Evolutionary conservation across 2,113 vertebrate genomes (phyloP), one percentile per base, ranked within the genome.

Genomic region (Bos indicus): DNA sequence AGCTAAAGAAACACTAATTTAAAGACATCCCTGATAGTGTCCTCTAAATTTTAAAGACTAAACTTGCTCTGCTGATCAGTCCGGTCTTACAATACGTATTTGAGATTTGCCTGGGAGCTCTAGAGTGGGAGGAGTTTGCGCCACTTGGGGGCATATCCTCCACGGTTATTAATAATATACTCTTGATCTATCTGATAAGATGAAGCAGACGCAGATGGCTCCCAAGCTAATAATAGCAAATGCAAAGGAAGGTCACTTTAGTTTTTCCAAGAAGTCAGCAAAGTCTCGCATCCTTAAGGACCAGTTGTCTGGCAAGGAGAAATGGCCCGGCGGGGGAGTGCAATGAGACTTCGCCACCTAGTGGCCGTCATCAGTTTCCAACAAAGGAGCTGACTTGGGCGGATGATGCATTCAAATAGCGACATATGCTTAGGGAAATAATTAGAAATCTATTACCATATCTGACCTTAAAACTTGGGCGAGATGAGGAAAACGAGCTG

Each of bases 331-430:
- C 1, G 12, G 15, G 40, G 17, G 40, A 40, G n/a, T 0, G 28
- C 80, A 25, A 46, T 30, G 48, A 94, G 36, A 48, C 1, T 86
- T 91, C 11, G 16, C 96, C 97, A 92, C 56, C 94, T 95, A 57
- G 64, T 46, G 92, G 95, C 54, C 36, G 5, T 11, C 11, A 36
- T 40, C 90, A 33, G n/a, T 36, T 91, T 51, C 43, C 60, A 40
- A 36, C 48, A 96, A 94, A 33, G 40, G 13, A 56, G 54, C 19
- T 17, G 62, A 28, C n/a, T 15, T n/a, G 51, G 60, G 51, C 36
- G 48, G 16, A 36, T 1, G 21, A 3, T 28, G 25, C 26, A 43
- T 62, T 30, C 46, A 21, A 92, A 78, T 26, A 59, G 67, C 6
- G 10, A 40, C n/a, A 43, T 52, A 21, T 25, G 48, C 40, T 57